Evolutionary conservation across 1,140 invertebrate genomes (phyloP).

Genomic region (Pristionchus pacificus): DNA sequence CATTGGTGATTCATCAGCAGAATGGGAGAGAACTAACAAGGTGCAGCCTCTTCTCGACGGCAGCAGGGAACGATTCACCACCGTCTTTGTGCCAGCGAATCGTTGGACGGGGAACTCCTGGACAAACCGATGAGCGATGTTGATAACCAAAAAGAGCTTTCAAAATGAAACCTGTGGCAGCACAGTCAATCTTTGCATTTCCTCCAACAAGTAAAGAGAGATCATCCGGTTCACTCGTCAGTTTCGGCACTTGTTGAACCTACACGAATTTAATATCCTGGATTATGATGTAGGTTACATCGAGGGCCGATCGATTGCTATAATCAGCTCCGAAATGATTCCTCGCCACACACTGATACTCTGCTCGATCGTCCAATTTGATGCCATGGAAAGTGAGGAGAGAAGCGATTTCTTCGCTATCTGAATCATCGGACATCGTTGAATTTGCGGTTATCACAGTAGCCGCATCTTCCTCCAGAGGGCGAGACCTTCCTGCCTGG

Average conservation of each 20-base stretch:
- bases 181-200: not conserved
- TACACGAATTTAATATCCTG: not conserved
- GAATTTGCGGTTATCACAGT: not conserved
- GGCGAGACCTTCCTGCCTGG: not conserved
- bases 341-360: not conserved
- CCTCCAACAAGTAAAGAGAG: not conserved
- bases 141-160: not conserved
- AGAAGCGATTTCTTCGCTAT: not conserved
- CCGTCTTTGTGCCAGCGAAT: not conserved
- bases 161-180: not conserved
- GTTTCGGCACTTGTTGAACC: not conserved
- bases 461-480: not conserved
- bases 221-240: not conserved
- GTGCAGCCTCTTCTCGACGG: not conserved
- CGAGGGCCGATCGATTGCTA: not conserved
- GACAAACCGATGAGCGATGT: too few relatives aligned
- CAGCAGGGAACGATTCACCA: not conserved
- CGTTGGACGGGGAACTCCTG: not conserved
- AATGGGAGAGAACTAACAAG: not conserved
- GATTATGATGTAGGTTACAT: not conserved
- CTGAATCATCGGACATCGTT: not conserved
- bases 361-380: not conserved
- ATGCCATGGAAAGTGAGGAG: not conserved
- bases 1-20: too few relatives aligned
- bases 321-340: not conserved